phyloP scores from a whole-genome alignment of 2,888 invertebrate species.

The Plagodis pulveraria region DNA sequence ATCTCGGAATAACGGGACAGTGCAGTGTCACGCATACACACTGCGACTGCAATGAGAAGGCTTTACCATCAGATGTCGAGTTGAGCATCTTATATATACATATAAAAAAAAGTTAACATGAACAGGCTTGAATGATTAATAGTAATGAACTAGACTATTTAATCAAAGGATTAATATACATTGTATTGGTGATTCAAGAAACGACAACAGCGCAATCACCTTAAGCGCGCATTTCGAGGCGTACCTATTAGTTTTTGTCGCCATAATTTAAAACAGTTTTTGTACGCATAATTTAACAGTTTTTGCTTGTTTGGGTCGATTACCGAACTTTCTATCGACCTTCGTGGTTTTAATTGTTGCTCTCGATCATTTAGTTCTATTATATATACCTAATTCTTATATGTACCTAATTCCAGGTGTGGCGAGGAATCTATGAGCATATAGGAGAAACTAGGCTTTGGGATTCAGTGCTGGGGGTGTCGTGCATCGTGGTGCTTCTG shows the following conservation, averaged over 20 bases:
- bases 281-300: constrained; percentile 38
- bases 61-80: too few relatives aligned
- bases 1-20: too few relatives aligned
- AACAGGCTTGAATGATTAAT: too few relatives aligned
- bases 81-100: too few relatives aligned
- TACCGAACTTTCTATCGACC: constrained; percentile 55
- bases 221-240: not conserved
- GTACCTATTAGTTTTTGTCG: constrained; percentile 34
- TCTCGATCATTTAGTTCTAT: not conserved
- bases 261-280: constrained; percentile 22
- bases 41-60: too few relatives aligned
- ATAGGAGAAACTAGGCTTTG: constrained; percentile 88
- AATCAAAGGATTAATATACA: not conserved
- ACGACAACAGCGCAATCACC: not conserved
- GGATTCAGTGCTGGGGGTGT: constrained; percentile 88
- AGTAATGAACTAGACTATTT: not conserved
- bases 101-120: too few relatives aligned
- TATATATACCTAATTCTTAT: not conserved
- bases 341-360: constrained; percentile 31
- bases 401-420: constrained; percentile 78
- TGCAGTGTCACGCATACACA: too few relatives aligned
- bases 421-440: constrained; percentile 89
- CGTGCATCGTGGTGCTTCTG: constrained; percentile 88
- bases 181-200: too few relatives aligned
- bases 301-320: constrained; percentile 37